Conservation (phyloP, 1,140 invertebrate species). For the Zelostemma sp. region DNA sequence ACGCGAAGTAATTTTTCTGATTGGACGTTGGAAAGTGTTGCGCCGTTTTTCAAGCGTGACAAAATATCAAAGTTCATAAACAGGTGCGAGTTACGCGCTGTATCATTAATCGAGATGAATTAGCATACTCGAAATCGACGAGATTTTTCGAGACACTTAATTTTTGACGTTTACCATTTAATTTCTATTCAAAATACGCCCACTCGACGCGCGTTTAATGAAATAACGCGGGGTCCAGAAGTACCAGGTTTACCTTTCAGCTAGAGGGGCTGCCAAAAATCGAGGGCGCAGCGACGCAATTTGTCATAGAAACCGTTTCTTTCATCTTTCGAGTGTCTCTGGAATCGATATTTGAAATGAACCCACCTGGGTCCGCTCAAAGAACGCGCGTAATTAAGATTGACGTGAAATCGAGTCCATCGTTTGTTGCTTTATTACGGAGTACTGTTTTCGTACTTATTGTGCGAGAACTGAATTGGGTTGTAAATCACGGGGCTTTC, state of each 20-base stretch:
- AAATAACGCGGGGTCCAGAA: conserved; percentile 12
- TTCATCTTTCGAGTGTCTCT: conserved; percentile 43
- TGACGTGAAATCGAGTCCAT: conserved; percentile 6
- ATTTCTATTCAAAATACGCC: conserved; percentile 47
- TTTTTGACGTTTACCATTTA: no score
- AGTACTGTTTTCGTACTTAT: conserved; percentile 30
- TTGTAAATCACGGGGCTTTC: conserved; percentile 7
- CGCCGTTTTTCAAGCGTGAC: no score
- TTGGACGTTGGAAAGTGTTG: no score
- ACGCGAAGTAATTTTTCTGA: not conserved
- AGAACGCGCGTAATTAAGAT: conserved; percentile 33
- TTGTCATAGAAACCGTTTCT: conserved; percentile 16
- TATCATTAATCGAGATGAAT: no score
- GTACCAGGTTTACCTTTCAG: not conserved
- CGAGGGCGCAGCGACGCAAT: conserved; percentile 8
- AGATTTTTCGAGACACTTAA: no score
- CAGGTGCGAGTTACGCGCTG: no score
- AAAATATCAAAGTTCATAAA: no score
- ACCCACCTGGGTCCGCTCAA: conserved; percentile 43
- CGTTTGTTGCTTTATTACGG: conserved; percentile 29
- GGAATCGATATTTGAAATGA: not conserved
- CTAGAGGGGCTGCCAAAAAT: conserved; percentile 11
- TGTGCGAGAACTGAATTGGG: conserved; percentile 23
- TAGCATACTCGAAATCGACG: no score
- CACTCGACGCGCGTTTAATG: conserved; percentile 32